These are phyloP conservation scores for Hippasteria phrygiana DNA, from an alignment of 53 echinoderm and acorn worm species.

Conservation along the genomic window DNA sequence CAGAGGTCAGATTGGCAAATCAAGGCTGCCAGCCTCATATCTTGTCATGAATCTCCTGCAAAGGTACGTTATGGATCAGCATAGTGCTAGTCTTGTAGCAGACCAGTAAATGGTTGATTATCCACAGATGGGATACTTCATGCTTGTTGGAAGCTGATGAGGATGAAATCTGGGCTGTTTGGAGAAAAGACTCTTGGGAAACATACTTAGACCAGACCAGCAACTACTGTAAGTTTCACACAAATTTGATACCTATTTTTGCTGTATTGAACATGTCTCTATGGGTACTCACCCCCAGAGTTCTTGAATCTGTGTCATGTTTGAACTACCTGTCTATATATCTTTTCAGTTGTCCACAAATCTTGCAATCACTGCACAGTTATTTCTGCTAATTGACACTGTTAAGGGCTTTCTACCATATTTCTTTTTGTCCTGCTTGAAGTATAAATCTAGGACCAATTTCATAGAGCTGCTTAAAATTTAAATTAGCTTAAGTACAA, in stretches of 20 bases:
- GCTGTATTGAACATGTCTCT: not conserved
- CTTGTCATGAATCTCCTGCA: not conserved
- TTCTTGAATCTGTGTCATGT: too few species aligned
- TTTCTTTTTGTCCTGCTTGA: too few species aligned
- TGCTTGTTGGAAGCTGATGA: not conserved
- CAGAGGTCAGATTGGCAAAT: not conserved
- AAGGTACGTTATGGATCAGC: conserved; percentile 7
- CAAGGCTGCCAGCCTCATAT: not conserved
- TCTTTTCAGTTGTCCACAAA: too few species aligned
- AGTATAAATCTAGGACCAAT: too few species aligned
- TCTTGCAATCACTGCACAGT: too few species aligned
- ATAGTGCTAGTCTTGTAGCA: conserved; percentile 3
- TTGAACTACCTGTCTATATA: too few species aligned
- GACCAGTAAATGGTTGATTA: not conserved
- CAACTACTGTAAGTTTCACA: not conserved
- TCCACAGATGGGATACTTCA: not conserved
- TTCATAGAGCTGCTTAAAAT: too few species aligned
- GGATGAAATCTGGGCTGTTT: not conserved
- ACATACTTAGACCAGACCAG: not conserved
- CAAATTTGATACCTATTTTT: not conserved
- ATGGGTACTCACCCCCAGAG: too few species aligned
- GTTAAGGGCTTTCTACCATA: too few species aligned
- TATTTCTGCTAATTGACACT: too few species aligned
- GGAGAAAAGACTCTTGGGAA: not conserved
- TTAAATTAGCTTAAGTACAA: too few species aligned